Base-by-base conservation (phyloP, 2,888 invertebrate species). In the Eucera pruinosa region DNA sequence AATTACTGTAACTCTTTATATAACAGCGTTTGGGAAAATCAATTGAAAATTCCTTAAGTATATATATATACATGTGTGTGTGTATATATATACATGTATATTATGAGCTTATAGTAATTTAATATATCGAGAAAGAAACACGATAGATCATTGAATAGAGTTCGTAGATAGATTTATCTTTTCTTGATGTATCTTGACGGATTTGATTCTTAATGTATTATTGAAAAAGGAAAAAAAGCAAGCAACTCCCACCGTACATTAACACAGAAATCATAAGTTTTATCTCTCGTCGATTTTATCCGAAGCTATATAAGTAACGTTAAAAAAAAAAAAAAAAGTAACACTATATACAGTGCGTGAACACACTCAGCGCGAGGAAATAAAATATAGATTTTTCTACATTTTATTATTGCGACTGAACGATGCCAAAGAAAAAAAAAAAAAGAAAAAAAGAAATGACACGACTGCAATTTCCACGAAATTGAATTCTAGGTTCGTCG, bases 321-420 rank as follows among this genome's bases (percentile, higher is more conserved):
- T 33, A 33, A 9, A 13, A 30, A 30, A 20, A 20, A 13, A 20
- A 3, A 7, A 54, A 13, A 13, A 36, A 15, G 15, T 6, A 36
- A 39, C 13, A 20, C 7, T 39, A 48, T 36, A 54, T 9, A 55
- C 11, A 9, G n/a, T 36, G 45, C 18, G 47, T 47, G 27, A 5
- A 7, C 33, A 33, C 27, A 30, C 30, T 54, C 15, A 23, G 64
- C 57, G 66, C 62, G 68, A 39, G 33, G 23, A 41, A 64, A 54
- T 80, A 70, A 55, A 47, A 70, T 61, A 78, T 65, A 78, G 66
- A 70, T 65, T 82, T 81, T 69, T 82, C 78, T 82, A 82, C 74
- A 80, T 82, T 82, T 81, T 80, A 75, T 41, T 61, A 75, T 69
- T 68, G 68, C 57, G 78, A 52, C 72, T 62, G 64, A 72, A 33